Base-by-base conservation (phyloP, 2,113 vertebrate genomes). In the Lophotis ruficrista region DNA sequence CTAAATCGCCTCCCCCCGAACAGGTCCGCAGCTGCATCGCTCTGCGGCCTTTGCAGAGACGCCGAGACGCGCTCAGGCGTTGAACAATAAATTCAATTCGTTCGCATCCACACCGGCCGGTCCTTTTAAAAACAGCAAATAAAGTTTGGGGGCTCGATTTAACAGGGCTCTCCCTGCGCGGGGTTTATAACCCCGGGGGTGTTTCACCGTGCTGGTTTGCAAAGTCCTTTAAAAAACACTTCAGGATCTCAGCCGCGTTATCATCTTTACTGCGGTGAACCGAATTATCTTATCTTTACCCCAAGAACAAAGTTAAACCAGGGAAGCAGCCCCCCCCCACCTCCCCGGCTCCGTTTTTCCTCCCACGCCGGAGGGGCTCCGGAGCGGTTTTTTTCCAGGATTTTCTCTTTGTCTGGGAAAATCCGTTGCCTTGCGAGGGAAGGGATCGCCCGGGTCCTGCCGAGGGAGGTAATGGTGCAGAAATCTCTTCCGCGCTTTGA, bases 251-350 rank as follows among this genome's bases (percentile, higher is more conserved):
- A 45, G 51, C 78, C 85, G 89, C 69, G 68, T 96, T 96, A 97
- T 96, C 87, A 41, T 76, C 84, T 68, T 87, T 43, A 47, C 91
- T 69, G 94, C 56, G 78, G 51, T 64, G 93, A 87, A 71, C 62
- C 4, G 62, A 90, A 93, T 94, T 89, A 84, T 93, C 95, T 96
- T 96, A 97, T 97, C 96, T 97, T 92, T 91, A 33, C 25, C 83
- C 85, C 50, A 58, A 97, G 82, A 96, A 96, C 95, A 94, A 95
- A 96, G 85, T 89, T 54, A 58, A 38, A 43, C 8, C 66, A 7
- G 83, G 47, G 83, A 41, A 51, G 53, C 58, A 65, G 12, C 62
- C 85, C 51, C 58, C 41, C 62, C 68, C 48, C 38, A 41, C 65
- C 15, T 25, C 33, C 53, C 22, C 53, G 27, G 3, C 60, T 73